Conservation (phyloP, 2,888 invertebrate species). For the Phytoseiulus persimilis region DNA sequence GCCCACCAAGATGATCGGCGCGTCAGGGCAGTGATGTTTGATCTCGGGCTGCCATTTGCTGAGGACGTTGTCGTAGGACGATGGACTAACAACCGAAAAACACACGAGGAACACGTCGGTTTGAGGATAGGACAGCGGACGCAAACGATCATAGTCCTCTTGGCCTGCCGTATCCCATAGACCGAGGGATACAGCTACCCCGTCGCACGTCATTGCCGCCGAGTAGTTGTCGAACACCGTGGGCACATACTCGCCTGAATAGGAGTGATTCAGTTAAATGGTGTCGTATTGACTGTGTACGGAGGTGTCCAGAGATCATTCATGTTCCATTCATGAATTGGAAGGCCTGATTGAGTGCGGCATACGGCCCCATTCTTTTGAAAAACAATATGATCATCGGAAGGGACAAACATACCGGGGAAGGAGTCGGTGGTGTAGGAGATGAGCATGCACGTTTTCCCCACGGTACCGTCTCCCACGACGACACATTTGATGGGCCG, state of each 20-base stretch:
- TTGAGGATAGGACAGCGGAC: slow-evolving; percentile 92
- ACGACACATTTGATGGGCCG: slow-evolving; percentile 58
- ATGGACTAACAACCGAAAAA: slow-evolving; percentile 97
- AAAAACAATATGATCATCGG: no score
- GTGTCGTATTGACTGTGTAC: background rate
- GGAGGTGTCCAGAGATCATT: no score
- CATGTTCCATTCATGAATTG: no score
- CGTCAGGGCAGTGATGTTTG: slow-evolving; percentile 98
- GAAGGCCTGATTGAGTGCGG: no score
- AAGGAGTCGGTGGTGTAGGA: slow-evolving; percentile 58
- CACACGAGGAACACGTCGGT: slow-evolving; percentile 99
- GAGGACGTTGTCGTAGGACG: slow-evolving; percentile 97
- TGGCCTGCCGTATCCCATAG: slow-evolving; percentile 98
- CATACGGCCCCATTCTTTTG: no score
- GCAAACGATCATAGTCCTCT: slow-evolving; percentile 89
- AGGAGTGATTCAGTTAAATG: slow-evolving; percentile 49
- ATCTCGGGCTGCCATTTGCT: slow-evolving; percentile 99
- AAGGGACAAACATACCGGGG: slow-evolving; percentile 47
- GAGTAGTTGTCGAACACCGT: slow-evolving; percentile 88
- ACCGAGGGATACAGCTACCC: slow-evolving; percentile 88
- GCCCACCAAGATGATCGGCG: slow-evolving; percentile 97
- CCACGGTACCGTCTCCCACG: slow-evolving; percentile 58
- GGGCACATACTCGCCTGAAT: slow-evolving; percentile 58
- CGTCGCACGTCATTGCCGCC: slow-evolving; percentile 96
- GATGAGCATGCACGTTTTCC: slow-evolving; percentile 59